These are phyloP conservation scores for Eristalis intricaria DNA, from an alignment of 2,888 invertebrate species.

Conservation along the genomic window DNA sequence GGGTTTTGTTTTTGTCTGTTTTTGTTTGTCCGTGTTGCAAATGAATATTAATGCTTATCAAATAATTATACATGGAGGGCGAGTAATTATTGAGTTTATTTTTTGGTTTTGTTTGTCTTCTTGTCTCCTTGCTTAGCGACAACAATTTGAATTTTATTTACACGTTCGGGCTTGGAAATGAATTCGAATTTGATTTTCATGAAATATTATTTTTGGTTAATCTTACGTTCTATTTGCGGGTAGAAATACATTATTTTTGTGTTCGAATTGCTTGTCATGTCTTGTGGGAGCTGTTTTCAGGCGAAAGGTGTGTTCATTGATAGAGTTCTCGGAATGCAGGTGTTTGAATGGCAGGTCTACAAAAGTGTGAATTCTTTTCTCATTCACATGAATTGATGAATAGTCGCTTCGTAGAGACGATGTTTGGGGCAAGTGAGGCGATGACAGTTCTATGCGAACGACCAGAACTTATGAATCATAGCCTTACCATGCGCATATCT, in stretches of 20 bases:
- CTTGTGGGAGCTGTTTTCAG: not conserved
- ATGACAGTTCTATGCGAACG: no score
- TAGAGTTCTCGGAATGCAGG: no score
- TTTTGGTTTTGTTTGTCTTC: not conserved
- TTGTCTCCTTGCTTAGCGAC: not conserved
- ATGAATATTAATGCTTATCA: conserved; percentile 54
- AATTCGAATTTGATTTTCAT: not conserved
- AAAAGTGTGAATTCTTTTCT: no score
- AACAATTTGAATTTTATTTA: conserved; percentile 26
- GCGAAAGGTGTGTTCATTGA: no score
- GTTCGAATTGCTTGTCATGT: not conserved
- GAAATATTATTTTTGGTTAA: not conserved
- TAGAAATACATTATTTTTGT: conserved; percentile 3
- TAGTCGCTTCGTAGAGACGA: no score
- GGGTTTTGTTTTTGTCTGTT: not conserved
- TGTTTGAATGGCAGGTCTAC: no score
- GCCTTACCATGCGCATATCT: no score
- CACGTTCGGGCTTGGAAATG: conserved; percentile 5
- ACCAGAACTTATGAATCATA: no score
- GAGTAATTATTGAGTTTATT: conserved; percentile 36
- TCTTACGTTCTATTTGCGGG: conserved; percentile 9
- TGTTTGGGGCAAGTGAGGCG: no score
- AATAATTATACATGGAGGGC: conserved; percentile 27
- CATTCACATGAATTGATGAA: no score
- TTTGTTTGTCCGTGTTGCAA: conserved; percentile 26